phyloP scores from a whole-genome alignment of 37 sponge, comb jelly and placozoan genomes.

The Diacarnus erythraeanus region DNA sequence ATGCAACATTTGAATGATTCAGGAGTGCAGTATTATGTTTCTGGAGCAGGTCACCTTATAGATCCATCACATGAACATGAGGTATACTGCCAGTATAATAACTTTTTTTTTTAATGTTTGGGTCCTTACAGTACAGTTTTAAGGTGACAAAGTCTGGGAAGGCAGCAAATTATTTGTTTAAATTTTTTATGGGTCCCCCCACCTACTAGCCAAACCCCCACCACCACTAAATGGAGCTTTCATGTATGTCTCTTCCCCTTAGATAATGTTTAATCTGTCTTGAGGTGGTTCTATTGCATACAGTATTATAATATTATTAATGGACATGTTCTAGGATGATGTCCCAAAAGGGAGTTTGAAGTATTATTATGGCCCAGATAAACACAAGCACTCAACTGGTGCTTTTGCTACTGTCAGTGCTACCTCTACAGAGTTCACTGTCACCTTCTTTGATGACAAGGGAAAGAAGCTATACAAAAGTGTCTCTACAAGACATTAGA shows the following conservation, averaged over 20 bases:
- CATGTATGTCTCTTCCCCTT: no score
- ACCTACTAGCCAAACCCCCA: no score
- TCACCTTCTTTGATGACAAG: conserved; percentile 57
- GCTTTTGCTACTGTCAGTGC: conserved; percentile 62
- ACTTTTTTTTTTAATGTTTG: not conserved
- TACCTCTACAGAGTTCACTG: conserved; percentile 23
- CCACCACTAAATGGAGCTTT: no score
- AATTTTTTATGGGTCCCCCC: no score
- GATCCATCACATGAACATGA: conserved; percentile 61
- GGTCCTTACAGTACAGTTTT: not conserved
- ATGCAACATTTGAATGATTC: conserved; percentile 79
- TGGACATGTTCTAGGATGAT: conserved; percentile 43
- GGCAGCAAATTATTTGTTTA: not conserved
- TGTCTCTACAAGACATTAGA: not conserved
- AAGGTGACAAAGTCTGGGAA: not conserved
- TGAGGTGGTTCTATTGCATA: no score
- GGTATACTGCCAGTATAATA: conserved; percentile 18
- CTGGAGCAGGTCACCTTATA: conserved; percentile 84
- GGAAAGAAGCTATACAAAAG: conserved; percentile 35
- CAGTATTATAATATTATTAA: not conserved
- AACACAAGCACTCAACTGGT: conserved; percentile 28
- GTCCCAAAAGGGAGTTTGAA: conserved; percentile 70
- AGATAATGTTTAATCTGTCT: no score
- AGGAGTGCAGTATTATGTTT: conserved; percentile 75
- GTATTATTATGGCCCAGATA: conserved; percentile 55